Evolutionary conservation across 2,888 invertebrate species (phyloP), one percentile per base, ranked within the genome.

Genomic region (Nezara viridula): DNA sequence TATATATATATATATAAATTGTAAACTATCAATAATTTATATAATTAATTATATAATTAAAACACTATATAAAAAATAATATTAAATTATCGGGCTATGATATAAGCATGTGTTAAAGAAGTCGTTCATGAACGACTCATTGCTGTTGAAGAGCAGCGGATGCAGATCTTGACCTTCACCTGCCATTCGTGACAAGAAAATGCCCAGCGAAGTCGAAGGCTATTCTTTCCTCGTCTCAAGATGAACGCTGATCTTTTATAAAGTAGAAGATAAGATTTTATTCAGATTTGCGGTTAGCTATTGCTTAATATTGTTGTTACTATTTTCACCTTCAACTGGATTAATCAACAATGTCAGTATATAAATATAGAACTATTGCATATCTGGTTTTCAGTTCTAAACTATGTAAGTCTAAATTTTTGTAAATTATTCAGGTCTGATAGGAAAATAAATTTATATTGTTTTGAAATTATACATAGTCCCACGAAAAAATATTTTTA

Each of bases 181-280:
- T 81, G 81, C 81, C 81, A 81, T 12, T 44, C n/a, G 3, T 81
- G 81, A 81, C 44, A 81, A 81, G 81, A 81, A 81, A 44, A 81
- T 81, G 81, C 44, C 81, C 81, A 81, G 40, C 44, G n/a, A 81
- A 44, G 19, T 73, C 66, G 37, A 73, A 73, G 66, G 32, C 66
- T 73, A 37, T 73, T 37, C 32, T 73, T 27, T 32, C 60, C 60
- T 32, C 27, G 21, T 4, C 60, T 32, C 60, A 37, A 73, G 66
- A 73, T 73, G n/a, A 2, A 21, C 37, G 32, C n/a, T 32, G 32
- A 73, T 19, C 66, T 73, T 73, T 32, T 37, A 73, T 37, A 37
- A 73, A 73, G 66, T 37, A 73, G 66, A 73, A 21, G 21, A 73
- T 37, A 7, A 19, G 32, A 73, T 73, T 21, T 27, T 12, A 73